A percentile compares a stretch with the other conserved stretches of the same genome.
Conservation (phyloP, 2,797 vertebrate species). For the Glossophaga mutica region DNA sequence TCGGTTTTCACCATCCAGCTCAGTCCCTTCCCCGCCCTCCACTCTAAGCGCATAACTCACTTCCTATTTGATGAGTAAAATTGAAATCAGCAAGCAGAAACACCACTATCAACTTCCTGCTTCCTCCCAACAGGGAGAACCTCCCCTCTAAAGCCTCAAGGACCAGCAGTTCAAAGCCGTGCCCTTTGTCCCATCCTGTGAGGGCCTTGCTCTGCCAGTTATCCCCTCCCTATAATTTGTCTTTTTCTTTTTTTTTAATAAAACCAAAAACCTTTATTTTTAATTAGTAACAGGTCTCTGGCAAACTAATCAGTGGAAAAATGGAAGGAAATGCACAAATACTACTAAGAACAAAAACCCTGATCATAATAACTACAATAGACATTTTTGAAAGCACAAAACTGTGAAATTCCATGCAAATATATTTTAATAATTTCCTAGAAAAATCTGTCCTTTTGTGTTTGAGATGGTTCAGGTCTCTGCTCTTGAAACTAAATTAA, state of each 20-base stretch:
- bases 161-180: background rate
- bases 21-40: background rate
- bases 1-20: background rate
- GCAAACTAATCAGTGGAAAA: background rate
- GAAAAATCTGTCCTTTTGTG: background rate
- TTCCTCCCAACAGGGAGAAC: background rate
- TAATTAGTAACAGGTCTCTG: background rate
- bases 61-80: background rate
- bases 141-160: background rate
- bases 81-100: background rate
- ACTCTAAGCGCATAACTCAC: background rate
- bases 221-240: background rate
- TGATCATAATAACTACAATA: background rate
- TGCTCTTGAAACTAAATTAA: background rate
- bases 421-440: background rate
- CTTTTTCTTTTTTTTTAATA: background rate
- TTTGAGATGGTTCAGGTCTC: background rate
- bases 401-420: background rate
- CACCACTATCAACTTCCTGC: background rate
- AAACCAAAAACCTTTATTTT: background rate
- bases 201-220: background rate
- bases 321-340: background rate
- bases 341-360: background rate
- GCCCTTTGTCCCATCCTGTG: background rate
- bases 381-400: background rate